Base-by-base conservation (phyloP, 2,888 invertebrate species). In the Drosophila mayaguana region DNA sequence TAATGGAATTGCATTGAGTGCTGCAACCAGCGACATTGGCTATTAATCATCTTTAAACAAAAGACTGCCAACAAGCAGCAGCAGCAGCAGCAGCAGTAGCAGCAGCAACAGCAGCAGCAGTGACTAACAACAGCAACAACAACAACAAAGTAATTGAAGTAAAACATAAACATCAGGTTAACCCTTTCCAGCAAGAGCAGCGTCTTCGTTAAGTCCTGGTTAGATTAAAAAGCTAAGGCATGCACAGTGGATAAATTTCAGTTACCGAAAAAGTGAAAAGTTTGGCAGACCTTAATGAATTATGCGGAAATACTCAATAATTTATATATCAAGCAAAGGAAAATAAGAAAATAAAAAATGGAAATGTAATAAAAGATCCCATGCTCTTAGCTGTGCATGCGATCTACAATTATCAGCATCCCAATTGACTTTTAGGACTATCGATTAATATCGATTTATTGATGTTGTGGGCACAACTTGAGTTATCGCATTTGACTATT, bases 31-130 rank as follows among this genome's bases (percentile, higher is more conserved):
- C 78, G 83, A 82, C 79, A 81, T 85, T 83, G 80, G 91, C 91
- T 87, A 91, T 91, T 91, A 91, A 91, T 91, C 92, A 91, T 91
- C 85, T 90, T 89, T 90, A 87, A 87, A 91, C 91, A 87, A 87
- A 89, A 83, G 87, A 76, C 88, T 83, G 72, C 67, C 82, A 81
- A 65, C 72, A 70, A 63, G 67, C 50, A 66, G 57, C 57, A 74
- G 36, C 65, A 77, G 59, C 68, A 79, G 57, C 28, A 45, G 45
- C 65, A 42, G 28, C 69, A 16, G 14, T 5, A 36, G 61, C 63
- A 42, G 25, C 61, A 46, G 53, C 55, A 62, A 34, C 63, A 62
- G 20, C 68, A 70, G 48, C 38, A 54, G 18, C 68, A 60, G n/a
- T n/a, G 42, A 16, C 36, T 5, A 36, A 63, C 63, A 42, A 32